A percentile compares a stretch with the other conserved stretches of the same genome.
These are phyloP conservation scores for Hemibagrus wyckioides DNA, from an alignment of 2,113 vertebrate genomes.

Conservation along the genomic window DNA sequence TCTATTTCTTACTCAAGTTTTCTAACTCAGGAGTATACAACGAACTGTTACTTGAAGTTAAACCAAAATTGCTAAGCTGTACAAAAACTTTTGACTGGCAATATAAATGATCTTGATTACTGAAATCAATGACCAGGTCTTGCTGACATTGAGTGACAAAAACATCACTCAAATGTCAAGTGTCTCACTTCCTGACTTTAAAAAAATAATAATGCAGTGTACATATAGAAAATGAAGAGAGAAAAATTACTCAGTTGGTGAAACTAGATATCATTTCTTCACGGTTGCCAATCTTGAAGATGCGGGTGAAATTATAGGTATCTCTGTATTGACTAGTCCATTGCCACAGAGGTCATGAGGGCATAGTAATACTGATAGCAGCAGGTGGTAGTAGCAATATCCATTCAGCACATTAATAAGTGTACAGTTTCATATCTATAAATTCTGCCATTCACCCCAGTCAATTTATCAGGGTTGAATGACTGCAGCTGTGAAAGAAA, in stretches of 20 bases:
- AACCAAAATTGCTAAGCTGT: background rate
- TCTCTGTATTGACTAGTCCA: background rate
- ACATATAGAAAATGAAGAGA: background rate
- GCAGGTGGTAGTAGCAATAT: conserved; percentile 41
- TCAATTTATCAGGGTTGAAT: conserved; percentile 48
- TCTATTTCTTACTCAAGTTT: background rate
- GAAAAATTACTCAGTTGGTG: background rate
- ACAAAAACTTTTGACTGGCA: background rate
- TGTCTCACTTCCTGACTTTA: background rate
- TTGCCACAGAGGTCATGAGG: conserved; percentile 27
- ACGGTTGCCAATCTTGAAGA: background rate
- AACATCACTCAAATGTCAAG: background rate
- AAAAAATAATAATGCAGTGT: background rate
- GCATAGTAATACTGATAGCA: conserved; percentile 38
- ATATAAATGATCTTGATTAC: background rate
- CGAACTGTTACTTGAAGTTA: background rate
- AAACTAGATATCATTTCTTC: background rate
- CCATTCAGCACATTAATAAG: conserved; percentile 44
- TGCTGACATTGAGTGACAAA: background rate
- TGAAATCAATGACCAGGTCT: background rate
- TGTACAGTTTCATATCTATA: conserved; percentile 48
- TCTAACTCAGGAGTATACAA: background rate
- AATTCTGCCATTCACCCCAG: conserved; percentile 19
- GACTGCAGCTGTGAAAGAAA: conserved; percentile 42
- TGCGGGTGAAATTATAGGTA: conserved; percentile 1